These are phyloP conservation scores for Burhinus oedicnemus DNA, from an alignment of 2,113 vertebrate genomes.

Conservation along the genomic window DNA sequence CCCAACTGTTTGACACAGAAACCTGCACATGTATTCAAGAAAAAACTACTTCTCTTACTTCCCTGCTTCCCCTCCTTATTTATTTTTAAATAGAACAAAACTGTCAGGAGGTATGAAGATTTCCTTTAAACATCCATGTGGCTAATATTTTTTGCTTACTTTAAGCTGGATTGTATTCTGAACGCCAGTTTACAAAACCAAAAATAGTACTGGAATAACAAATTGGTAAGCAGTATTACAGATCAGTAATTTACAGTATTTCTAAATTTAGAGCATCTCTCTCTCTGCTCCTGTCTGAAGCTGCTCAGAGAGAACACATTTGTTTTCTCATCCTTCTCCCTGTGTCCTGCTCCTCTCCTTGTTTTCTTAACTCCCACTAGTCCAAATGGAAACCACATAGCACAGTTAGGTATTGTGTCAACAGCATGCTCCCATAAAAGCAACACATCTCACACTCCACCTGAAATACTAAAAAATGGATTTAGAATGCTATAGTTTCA, in stretches of 20 bases:
- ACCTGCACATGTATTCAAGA: fast-evolving
- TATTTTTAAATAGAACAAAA: neutral
- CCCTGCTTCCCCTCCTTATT: neutral
- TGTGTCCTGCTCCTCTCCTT: neutral
- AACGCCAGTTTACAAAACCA: neutral
- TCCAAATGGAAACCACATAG: neutral
- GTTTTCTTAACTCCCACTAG: neutral
- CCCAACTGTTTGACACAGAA: neutral
- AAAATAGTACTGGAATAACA: neutral
- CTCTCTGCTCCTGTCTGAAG: neutral
- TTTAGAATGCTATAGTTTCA: neutral
- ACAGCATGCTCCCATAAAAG: neutral
- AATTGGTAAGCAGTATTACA: neutral
- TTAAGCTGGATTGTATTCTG: neutral
- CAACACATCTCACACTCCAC: neutral
- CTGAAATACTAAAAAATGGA: neutral
- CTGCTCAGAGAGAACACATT: neutral
- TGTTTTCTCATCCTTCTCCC: neutral
- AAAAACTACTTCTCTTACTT: neutral
- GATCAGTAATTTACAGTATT: neutral
- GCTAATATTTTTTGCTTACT: neutral
- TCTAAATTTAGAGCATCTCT: neutral
- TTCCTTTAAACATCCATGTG: neutral
- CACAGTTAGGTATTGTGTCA: neutral
- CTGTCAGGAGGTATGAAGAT: neutral